Evolutionary conservation across 2,113 vertebrate species (phyloP), one percentile per base, ranked within the genome.

Genomic region (Panurus biarmicus): DNA sequence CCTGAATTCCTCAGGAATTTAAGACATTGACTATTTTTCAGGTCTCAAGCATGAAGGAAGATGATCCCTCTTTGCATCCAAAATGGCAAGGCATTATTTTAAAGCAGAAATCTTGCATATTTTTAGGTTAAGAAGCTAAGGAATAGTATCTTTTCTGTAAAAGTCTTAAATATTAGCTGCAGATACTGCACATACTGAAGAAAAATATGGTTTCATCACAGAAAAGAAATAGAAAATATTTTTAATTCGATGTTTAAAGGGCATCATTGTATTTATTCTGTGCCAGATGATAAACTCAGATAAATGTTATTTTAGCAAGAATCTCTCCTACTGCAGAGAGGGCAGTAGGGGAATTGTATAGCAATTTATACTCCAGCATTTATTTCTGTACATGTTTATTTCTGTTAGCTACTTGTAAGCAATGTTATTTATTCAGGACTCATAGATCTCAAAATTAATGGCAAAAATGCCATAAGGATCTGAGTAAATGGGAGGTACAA

Each of bases 21-120:
- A 83, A 91, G 76, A 66, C 18, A 18, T 14, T 57, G 29, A 60
- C 19, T 94, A 48, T 64, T 65, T 90, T 85, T 70, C 51, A 51
- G 31, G 56, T 79, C n/a, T 93, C 28, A 44, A 25, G 56, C 6
- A 6, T 60, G 50, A 90, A 50, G 65, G 69, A 74, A 76, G 70
- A 67, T 94, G 67, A 95, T 92, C 85, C 84, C 35, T 92, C 60
- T 84, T 92, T 81, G 73, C 69, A 38, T 88, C 71, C 57, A 56
- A 83, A 85, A 84, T 50, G 51, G 19, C 58, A 82, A 67, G 26
- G n/a, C 42, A 36, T 23, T 70, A 50, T 87, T 80, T 42, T 45
- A 61, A 89, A 92, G 74, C 18, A 90, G 69, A 87, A 66, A 67
- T 87, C 33, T 84, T 84, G 50, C 69, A 45, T 89, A 70, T 93